Conservation (phyloP, 2,888 invertebrate genomes). For the Malachius bipustulatus region DNA sequence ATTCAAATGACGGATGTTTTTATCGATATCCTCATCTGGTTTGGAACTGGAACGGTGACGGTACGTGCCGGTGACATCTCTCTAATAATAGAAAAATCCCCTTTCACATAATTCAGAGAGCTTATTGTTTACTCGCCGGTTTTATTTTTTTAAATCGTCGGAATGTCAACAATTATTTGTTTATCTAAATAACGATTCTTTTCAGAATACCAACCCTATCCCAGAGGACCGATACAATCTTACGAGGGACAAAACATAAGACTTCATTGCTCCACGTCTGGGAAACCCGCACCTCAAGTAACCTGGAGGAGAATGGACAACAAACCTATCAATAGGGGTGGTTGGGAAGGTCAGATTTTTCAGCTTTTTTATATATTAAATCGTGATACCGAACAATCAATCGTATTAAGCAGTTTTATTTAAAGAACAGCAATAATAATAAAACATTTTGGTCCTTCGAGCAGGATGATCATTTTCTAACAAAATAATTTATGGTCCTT, state of each 20-base stretch:
- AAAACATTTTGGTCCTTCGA: no score
- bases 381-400: no score
- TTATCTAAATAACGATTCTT: no score
- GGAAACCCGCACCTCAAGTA: constrained; percentile 63
- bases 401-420: no score
- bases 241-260: constrained; percentile 71
- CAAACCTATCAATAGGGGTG: constrained; percentile 48
- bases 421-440: no score
- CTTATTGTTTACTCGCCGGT: no score
- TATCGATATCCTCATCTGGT: constrained; percentile 7
- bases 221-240: constrained; percentile 50
- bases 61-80: constrained; percentile 20
- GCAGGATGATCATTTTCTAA: no score
- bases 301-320: constrained; percentile 64
- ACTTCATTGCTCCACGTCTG: constrained; percentile 70
- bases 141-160: no score
- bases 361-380: constrained; percentile 5
- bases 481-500: no score
- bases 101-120: no score
- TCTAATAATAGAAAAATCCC: no score
- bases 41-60: constrained; percentile 14
- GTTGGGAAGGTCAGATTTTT: constrained; percentile 52
- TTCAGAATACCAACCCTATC: constrained; percentile 25
- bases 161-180: no score
- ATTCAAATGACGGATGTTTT: constrained; percentile 8